phyloP scores from a whole-genome alignment of 2,797 vertebrate genomes.

The Rhodeus uyekii region DNA sequence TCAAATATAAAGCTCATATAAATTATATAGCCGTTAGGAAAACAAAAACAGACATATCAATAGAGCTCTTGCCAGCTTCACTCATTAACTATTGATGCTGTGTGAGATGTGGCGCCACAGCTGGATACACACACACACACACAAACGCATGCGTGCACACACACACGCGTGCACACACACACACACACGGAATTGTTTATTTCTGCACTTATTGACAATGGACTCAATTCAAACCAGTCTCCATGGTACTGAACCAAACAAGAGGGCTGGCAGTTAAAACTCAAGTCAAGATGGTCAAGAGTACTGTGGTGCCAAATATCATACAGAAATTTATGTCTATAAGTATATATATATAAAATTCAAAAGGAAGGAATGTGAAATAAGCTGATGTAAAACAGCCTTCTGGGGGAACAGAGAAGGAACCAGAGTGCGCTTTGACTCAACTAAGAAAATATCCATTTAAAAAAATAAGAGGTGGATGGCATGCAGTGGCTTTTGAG shows the following conservation, averaged over 20 bases:
- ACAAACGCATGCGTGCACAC: slow-evolving; percentile 33
- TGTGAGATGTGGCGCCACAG: slow-evolving; percentile 64
- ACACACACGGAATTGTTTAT: slow-evolving; percentile 34
- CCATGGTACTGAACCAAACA: slow-evolving; percentile 43
- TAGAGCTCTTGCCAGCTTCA: slow-evolving; percentile 57
- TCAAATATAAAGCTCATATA: slow-evolving; percentile 29
- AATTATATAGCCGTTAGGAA: slow-evolving; percentile 44
- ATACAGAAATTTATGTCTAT: slow-evolving; percentile 20
- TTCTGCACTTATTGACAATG: slow-evolving; percentile 40
- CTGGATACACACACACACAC: slow-evolving; percentile 61
- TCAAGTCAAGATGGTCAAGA: slow-evolving; percentile 13
- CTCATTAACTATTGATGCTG: slow-evolving; percentile 74
- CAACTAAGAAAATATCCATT: slow-evolving; percentile 58
- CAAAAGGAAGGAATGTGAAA: slow-evolving; percentile 39
- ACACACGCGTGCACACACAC: slow-evolving; percentile 36
- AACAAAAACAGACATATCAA: slow-evolving; percentile 65
- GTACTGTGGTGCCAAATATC: slow-evolving; percentile 9
- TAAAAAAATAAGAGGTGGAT: slow-evolving; percentile 18
- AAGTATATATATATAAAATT: slow-evolving; percentile 57
- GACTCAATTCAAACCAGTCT: slow-evolving; percentile 42
- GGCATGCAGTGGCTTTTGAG: slow-evolving; percentile 50
- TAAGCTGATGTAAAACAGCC: slow-evolving; percentile 48
- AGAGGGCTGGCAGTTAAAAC: slow-evolving; percentile 26
- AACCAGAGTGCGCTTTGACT: slow-evolving; percentile 52
- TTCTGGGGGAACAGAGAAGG: slow-evolving; percentile 7